Conservation (phyloP, 2,113 vertebrate genomes). For the Dunckerocampus dactyliophorus region DNA sequence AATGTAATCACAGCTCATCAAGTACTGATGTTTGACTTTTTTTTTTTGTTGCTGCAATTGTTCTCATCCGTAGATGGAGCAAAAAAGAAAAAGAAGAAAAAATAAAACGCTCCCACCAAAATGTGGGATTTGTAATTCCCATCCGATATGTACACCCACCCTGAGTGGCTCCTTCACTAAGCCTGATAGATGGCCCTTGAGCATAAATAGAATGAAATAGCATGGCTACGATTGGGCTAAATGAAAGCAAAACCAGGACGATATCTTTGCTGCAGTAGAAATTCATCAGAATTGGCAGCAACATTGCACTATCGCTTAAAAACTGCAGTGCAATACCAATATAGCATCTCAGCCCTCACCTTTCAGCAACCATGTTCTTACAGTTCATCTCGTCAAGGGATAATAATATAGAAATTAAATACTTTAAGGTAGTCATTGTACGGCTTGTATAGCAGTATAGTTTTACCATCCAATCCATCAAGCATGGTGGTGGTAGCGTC, state of each 20-base stretch:
- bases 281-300: no score
- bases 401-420: no score
- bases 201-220: conserved; percentile 64
- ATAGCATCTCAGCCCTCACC: no score
- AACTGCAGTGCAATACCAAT: no score
- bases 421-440: no score
- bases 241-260: conserved; percentile 44
- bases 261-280: conserved; percentile 21
- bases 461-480: no score
- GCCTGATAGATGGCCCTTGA: conserved; percentile 59
- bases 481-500: no score
- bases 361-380: no score
- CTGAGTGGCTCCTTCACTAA: conserved; percentile 33
- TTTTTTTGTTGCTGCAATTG: conserved; percentile 25
- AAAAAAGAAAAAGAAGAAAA: neutral
- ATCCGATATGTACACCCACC: conserved; percentile 45
- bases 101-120: conserved; percentile 34
- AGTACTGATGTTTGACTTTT: conserved; percentile 26
- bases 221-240: conserved; percentile 39
- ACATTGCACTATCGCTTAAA: no score
- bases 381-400: no score
- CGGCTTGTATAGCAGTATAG: no score
- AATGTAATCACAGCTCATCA: conserved; percentile 1
- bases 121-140: conserved; percentile 48
- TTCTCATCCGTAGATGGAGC: conserved; percentile 22